Evolutionary conservation across 2,797 vertebrate genomes (phyloP).

Genomic region (Sebastes steindachneri): DNA sequence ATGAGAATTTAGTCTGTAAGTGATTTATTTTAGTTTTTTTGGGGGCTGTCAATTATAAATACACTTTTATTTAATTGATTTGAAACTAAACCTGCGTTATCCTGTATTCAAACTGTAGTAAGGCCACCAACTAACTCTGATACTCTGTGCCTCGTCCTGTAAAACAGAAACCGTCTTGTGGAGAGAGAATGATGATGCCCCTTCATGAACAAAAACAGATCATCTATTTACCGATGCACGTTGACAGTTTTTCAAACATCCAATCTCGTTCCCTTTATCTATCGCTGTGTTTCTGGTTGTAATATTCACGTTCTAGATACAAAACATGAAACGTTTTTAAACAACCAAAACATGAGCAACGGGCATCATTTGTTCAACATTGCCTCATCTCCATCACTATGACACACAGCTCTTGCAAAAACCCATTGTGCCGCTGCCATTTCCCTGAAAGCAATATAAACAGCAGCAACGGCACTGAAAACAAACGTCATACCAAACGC

Average conservation of each 20-base stretch:
- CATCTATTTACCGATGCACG: constrained; percentile 10
- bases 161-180: constrained; percentile 13
- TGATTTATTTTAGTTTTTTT: neutral
- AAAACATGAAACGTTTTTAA: constrained; percentile 20
- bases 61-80: neutral
- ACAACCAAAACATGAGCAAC: constrained; percentile 40
- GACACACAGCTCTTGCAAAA: constrained; percentile 5
- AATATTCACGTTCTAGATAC: constrained; percentile 17
- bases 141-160: neutral
- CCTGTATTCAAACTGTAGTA: neutral
- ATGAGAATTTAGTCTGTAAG: constrained; percentile 6
- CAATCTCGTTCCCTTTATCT: neutral
- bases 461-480: constrained; percentile 48
- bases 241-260: constrained; percentile 33
- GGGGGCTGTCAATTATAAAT: neutral
- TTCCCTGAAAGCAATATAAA: constrained; percentile 54
- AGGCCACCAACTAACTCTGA: neutral
- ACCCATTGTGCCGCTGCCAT: neutral
- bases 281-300: neutral
- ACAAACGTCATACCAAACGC: constrained; percentile 43
- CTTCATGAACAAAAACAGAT: constrained; percentile 22
- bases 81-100: neutral
- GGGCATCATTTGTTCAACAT: neutral
- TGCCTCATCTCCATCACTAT: neutral
- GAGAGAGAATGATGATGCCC: constrained; percentile 28